A percentile compares a stretch with the other conserved stretches of the same genome.
phyloP scores from a whole-genome alignment of 64 coral and sea anemone genomes.

The Anthopleura sola region DNA sequence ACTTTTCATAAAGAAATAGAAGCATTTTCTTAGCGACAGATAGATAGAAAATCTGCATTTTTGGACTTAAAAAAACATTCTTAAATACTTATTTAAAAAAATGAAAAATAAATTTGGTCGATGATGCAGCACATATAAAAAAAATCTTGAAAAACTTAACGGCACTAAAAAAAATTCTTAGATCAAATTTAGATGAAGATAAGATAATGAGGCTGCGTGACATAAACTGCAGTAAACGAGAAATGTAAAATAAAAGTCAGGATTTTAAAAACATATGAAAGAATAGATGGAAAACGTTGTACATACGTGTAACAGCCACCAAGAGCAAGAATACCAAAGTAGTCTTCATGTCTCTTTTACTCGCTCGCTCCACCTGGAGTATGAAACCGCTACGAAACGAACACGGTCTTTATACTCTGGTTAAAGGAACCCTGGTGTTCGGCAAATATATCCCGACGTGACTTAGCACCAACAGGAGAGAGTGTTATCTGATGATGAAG shows the following conservation, averaged over 20 bases:
- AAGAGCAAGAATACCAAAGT: slow-evolving; percentile 34
- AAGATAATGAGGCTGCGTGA: not conserved
- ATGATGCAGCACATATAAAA: too few species aligned
- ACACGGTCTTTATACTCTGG: slow-evolving; percentile 16
- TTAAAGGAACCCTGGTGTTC: not conserved
- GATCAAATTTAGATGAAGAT: too few species aligned
- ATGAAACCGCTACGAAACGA: not conserved
- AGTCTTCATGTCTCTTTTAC: slow-evolving; percentile 29
- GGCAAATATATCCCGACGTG: not conserved
- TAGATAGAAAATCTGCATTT: too few species aligned
- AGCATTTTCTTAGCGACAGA: too few species aligned
- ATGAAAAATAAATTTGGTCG: too few species aligned
- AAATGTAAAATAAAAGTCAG: not conserved
- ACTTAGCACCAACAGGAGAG: not conserved
- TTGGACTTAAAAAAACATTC: too few species aligned
- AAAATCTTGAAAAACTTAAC: too few species aligned
- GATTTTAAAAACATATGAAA: not conserved
- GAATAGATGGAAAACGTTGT: not conserved
- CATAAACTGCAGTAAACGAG: not conserved
- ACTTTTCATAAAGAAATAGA: too few species aligned
- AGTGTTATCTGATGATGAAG: not conserved
- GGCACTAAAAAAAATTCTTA: too few species aligned
- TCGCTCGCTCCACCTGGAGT: not conserved
- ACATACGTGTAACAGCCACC: slow-evolving; percentile 22
- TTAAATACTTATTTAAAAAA: too few species aligned